Conservation (phyloP, 2,888 invertebrate species). For the Drosophila helvetica region DNA sequence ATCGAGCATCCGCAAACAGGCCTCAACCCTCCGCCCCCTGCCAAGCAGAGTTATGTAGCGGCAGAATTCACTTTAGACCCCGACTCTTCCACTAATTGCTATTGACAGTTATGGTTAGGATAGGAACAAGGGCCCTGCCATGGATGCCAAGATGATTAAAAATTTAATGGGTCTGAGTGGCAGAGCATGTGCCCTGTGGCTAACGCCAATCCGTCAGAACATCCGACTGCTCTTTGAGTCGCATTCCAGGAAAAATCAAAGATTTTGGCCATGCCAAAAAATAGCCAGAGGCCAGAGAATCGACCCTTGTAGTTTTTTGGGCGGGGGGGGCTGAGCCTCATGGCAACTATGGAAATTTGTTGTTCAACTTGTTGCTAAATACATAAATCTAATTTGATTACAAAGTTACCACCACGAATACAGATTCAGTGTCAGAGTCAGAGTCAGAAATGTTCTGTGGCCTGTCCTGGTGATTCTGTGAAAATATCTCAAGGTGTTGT, state of each 20-base stretch:
- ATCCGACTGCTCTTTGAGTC: slow-evolving; percentile 12
- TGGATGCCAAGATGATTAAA: slow-evolving; percentile 58
- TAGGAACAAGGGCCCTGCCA: slow-evolving; percentile 6
- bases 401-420: slow-evolving; percentile 46
- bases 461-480: background rate
- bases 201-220: slow-evolving; percentile 19
- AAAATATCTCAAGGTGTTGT: slow-evolving; percentile 66
- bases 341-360: slow-evolving; percentile 19
- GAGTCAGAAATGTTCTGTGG: background rate
- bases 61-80: slow-evolving; percentile 26
- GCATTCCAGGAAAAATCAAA: slow-evolving; percentile 42
- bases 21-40: background rate
- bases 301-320: slow-evolving; percentile 17
- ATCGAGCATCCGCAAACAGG: slow-evolving; percentile 23
- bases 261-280: slow-evolving; percentile 28
- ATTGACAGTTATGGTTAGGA: slow-evolving; percentile 60
- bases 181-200: slow-evolving; percentile 21
- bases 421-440: background rate
- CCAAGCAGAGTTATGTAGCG: slow-evolving; percentile 15
- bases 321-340: background rate
- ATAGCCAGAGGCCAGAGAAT: slow-evolving; percentile 24
- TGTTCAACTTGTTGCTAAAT: slow-evolving; percentile 56
- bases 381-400: slow-evolving; percentile 74
- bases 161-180: slow-evolving; percentile 53
- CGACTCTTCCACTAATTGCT: slow-evolving; percentile 59